Base-by-base conservation (phyloP, 2,888 invertebrate genomes). In the Lucinisca nassula region DNA sequence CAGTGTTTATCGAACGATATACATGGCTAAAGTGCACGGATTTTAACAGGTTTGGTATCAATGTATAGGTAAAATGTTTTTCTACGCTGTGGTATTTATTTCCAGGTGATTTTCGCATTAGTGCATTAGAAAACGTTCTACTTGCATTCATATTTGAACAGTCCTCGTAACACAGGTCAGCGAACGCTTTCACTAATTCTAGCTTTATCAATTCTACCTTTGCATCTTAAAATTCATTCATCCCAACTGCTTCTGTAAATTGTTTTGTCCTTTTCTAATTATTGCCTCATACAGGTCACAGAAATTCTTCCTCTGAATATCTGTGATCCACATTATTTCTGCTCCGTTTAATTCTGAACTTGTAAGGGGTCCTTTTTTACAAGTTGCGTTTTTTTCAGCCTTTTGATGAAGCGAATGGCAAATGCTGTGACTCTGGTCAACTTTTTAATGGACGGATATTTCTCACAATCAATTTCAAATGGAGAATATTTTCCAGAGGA, bases 151-250 rank as follows among this genome's bases (percentile, higher is more conserved):
- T n/a, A n/a, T n/a, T n/a, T n/a, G n/a, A n/a, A n/a, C n/a, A n/a
- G n/a, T n/a, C n/a, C n/a, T n/a, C n/a, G n/a, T n/a, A n/a, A n/a
- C n/a, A 85, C 82, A 24, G 85, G 85, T 55, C 37, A 32, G 70
- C 79, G 67, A 24, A 85, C 82, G 58, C 35, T 61, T 80, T 88
- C 80, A 77, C 10, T 80, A 12, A 88, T 21, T 67, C 67, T 37
- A 24, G 82, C 85, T 61, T 88, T 79, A 55, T 88, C 88, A 38
- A 85, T 45, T 32, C 84, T 21, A 67, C 79, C 88, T 32, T 81
- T 85, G 37, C 88, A 88, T 40, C 80, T 70, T 24, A 88, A 51
- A 32, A 88, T 6, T 51, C 80, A 78, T 32, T 55, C 35, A 14
- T 61, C n/a, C n/a, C 21, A 67, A 79, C 84, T 30, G 80, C 37